Evolutionary conservation across 1,140 invertebrate species (phyloP).

Genomic region (Drosophila oshimai): DNA sequence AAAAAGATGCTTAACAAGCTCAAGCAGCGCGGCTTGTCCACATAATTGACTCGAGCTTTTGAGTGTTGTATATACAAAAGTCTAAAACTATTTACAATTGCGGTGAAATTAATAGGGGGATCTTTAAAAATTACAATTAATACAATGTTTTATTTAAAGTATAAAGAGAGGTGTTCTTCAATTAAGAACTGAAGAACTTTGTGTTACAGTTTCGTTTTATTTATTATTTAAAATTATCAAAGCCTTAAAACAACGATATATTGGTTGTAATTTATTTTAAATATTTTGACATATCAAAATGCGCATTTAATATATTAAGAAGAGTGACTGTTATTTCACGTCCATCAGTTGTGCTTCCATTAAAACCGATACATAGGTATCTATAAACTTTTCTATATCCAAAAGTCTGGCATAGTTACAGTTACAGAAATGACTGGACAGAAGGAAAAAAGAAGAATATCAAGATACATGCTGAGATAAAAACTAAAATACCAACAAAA

Average conservation of each 20-base stretch:
- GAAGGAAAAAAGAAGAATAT: background rate
- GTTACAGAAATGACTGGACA: background rate
- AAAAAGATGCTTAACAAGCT: slow-evolving; percentile 61
- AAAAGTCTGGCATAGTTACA: slow-evolving; percentile 18
- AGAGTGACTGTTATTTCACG: too few relatives aligned
- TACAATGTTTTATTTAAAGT: too few relatives aligned
- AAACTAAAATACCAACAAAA: slow-evolving; percentile 14
- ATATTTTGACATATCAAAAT: too few relatives aligned
- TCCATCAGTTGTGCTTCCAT: background rate
- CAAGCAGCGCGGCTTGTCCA: slow-evolving; percentile 52
- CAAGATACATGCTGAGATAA: slow-evolving; percentile 1
- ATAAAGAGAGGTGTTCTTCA: background rate
- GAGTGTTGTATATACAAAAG: slow-evolving; percentile 31
- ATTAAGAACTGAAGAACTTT: too few relatives aligned
- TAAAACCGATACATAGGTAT: background rate
- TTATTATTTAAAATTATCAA: too few relatives aligned
- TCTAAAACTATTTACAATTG: slow-evolving; percentile 7
- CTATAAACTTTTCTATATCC: background rate
- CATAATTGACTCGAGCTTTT: slow-evolving; percentile 69
- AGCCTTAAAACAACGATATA: too few relatives aligned
- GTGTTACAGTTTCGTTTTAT: too few relatives aligned
- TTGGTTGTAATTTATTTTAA: too few relatives aligned
- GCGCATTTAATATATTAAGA: too few relatives aligned
- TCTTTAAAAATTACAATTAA: background rate
- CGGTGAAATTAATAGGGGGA: background rate